phyloP scores from a whole-genome alignment of 2,113 vertebrate species.

The human region GRCh38 chr4:61917001-61917500 shows the following conservation, averaged over 20 bases:
- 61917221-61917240: background rate
- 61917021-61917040: background rate
- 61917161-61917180: background rate
- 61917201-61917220: background rate
- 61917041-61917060: background rate
- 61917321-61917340: background rate
- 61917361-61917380: background rate
- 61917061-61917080: background rate
- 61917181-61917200: background rate
- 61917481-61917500: background rate
- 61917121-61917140: background rate
- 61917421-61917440: background rate
- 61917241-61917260: background rate
- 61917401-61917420: background rate
- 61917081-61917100: background rate
- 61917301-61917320: background rate
- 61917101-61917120: background rate
- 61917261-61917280: background rate
- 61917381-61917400: background rate
- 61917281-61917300: background rate
- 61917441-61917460: background rate
- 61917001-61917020: background rate
- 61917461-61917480: background rate
- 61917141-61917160: background rate
- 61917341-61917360: background rate